These are phyloP conservation scores for Himalopsyche kuldschensis DNA, from an alignment of 2,888 invertebrate genomes.

Conservation along the genomic window DNA sequence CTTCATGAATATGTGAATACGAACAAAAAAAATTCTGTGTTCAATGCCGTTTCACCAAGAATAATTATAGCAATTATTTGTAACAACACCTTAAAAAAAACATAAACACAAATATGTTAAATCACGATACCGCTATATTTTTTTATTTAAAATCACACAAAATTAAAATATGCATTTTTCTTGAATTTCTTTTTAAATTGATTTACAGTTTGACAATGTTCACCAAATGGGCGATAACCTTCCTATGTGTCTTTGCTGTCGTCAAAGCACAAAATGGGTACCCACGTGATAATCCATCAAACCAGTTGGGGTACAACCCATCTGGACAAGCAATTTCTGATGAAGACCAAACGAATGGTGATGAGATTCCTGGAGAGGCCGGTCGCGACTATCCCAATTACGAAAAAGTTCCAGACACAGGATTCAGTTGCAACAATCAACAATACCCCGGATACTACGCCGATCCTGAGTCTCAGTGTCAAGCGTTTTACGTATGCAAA, in stretches of 20 bases:
- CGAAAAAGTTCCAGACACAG: constrained; percentile 52
- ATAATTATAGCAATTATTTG: too few species aligned
- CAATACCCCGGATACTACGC: constrained; percentile 59
- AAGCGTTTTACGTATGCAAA: constrained; percentile 58
- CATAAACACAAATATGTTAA: too few species aligned
- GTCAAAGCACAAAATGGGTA: constrained; percentile 41
- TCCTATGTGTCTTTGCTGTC: constrained; percentile 18
- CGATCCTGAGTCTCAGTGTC: constrained; percentile 56
- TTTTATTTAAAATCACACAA: too few species aligned
- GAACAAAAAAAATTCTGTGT: too few species aligned
- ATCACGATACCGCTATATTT: too few species aligned
- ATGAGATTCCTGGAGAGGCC: constrained; percentile 49
- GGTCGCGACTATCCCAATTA: constrained; percentile 58
- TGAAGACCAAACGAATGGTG: constrained; percentile 41
- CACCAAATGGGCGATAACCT: constrained; percentile 11
- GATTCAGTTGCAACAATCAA: constrained; percentile 55
- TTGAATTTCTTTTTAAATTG: not conserved
- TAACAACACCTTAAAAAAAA: too few species aligned
- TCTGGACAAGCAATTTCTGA: not conserved
- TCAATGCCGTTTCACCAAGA: too few species aligned
- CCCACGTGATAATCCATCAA: constrained; percentile 36
- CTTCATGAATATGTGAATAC: too few species aligned
- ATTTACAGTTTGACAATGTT: constrained; percentile 5
- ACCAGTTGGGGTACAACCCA: constrained; percentile 35
- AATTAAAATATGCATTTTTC: too few species aligned